phyloP scores from a whole-genome alignment of 2,797 vertebrate species.

The Chrysolophus pictus region DNA sequence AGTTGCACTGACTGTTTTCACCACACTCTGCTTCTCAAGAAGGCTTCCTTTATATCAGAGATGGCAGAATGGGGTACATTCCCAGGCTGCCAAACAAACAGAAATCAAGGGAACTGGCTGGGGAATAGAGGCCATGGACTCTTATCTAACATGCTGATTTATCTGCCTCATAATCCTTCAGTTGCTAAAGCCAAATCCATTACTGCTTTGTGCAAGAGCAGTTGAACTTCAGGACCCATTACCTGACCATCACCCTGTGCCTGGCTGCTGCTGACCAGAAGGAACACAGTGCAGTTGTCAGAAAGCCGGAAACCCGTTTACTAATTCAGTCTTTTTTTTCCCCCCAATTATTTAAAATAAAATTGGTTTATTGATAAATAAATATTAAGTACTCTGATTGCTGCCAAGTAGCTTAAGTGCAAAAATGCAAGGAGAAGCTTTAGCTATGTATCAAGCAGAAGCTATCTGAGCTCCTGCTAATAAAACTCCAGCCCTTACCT shows the following conservation, averaged over 20 bases:
- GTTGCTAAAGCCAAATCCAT: neutral
- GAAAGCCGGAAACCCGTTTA: neutral
- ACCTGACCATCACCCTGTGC: neutral
- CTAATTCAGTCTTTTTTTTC: neutral
- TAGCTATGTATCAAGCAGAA: neutral
- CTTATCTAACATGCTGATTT: neutral
- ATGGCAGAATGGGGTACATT: neutral
- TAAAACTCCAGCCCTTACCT: constrained; percentile 76
- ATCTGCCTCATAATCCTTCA: neutral
- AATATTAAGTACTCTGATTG: neutral
- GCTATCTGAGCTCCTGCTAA: neutral
- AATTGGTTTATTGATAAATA: neutral
- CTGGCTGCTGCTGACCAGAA: accelerated
- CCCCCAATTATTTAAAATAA: neutral
- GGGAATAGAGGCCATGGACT: neutral
- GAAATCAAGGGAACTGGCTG: neutral
- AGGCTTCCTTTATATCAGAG: neutral
- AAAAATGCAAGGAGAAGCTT: neutral
- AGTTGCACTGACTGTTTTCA: neutral
- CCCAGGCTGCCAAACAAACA: neutral
- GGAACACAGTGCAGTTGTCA: neutral
- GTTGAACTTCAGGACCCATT: neutral
- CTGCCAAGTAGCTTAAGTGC: neutral
- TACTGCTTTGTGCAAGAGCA: neutral
- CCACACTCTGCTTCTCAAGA: neutral